Evolutionary conservation across 2,113 vertebrate species (phyloP), one percentile per base, ranked within the genome.

Genomic region (Perccottus glenii): DNA sequence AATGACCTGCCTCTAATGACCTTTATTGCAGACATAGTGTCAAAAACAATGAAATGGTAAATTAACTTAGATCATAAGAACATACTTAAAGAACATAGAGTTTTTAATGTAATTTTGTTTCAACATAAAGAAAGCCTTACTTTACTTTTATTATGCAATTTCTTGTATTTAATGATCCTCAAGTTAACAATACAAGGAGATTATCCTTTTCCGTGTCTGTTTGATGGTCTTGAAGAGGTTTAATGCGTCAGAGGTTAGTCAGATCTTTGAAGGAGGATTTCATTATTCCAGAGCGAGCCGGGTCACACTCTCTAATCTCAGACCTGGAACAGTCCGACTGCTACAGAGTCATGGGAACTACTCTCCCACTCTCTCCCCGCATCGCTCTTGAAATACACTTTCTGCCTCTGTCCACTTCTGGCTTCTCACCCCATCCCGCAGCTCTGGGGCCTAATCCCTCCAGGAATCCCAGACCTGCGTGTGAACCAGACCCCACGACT

Each of bases 381-480:
- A 12, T 43, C 47, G 10, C 64, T 46, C 70, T 69, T 71, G 69
- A 49, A n/a, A 75, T 46, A 60, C 46, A 6, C 43, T 49, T 47
- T 58, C 59, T 45, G 46, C 44, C 19, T 47, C 50, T 32, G 45
- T 9, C 48, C 33, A 10, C n/a, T 46, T 62, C 49, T 60, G 56
- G 62, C 70, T 64, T 81, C 64, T 84, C 69, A 52, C 60, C 64
- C 68, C 71, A 16, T 71, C 77, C 73, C 69, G 32, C 12, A n/a
- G 63, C 73, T 66, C 60, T 79, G 60, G 0, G 49, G 32, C 55
- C 46, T 90, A 91, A 90, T 90, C 91, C 85, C 67, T 74, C 59
- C 58, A 65, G 90, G 90, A 90, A 91, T 92, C 77, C 78, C 83
- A 84, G 73, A 79, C 77, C 87, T 79, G 78, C 73, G 80, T 80